Base-by-base conservation (phyloP, 1,140 invertebrate species). In the Drosophila lacertosa region DNA sequence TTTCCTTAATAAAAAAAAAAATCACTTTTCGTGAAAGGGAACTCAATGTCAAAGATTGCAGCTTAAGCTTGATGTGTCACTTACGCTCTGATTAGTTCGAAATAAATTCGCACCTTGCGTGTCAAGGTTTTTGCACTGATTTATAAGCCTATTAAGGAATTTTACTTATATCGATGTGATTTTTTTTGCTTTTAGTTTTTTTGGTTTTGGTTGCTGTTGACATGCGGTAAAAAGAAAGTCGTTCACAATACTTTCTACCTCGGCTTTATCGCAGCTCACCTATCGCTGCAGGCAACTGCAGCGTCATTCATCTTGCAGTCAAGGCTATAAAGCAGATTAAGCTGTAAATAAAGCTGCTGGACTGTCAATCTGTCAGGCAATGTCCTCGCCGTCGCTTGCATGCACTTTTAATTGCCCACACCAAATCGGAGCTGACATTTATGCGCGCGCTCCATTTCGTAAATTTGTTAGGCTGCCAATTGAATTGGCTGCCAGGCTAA, bases 351-450 rank as follows among this genome's bases (percentile, higher is more conserved):
- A 86, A 84, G 57, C 48, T 84, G 80, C 71, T 68, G 68, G 59
- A 60, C 76, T 73, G 59, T 45, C 59, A 77, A 79, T 84, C 80
- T 84, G 70, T 79, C 71, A 72, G 63, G 26, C 15, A 24, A 53
- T 64, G 26, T 64, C 77, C 76, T 45, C 35, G 57, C 26, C 59
- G 33, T 15, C 35, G 37, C 73, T 71, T 60, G 22, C 13, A 48
- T 67, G 45, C 20, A 32, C 62, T 69, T 84, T 84, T 84, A 84
- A 84, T 84, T 86, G 80, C 81, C 68, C 47, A 66, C 54, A 42
- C 53, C 66, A 84, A 83, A 83, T 83, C 57, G 66, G 67, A 84
- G 68, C 77, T 77, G 80, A 86, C 81, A 86, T 84, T 84, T 84
- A 84, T 84, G 77, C 77, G 39, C 78, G 72, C 73, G 81, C 81